Base-by-base conservation (phyloP, 2,888 invertebrate species). In the Agrypnus murinus region DNA sequence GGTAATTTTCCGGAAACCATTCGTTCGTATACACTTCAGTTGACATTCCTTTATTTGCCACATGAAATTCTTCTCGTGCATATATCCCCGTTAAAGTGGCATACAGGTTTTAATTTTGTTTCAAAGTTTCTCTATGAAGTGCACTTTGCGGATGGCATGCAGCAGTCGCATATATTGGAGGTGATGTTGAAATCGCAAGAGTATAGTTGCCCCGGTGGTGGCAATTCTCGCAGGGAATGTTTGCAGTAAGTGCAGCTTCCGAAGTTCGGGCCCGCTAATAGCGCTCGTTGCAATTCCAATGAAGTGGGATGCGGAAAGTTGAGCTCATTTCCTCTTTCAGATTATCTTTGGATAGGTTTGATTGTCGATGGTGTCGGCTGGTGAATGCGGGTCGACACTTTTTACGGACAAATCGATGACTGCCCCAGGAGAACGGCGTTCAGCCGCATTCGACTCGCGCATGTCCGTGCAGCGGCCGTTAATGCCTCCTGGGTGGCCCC, bases 401-500 rank as follows among this genome's bases (percentile, higher is more conserved):
- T 72, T 73, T 74, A 69, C 71, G 69, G 74, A 75, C 74, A 73
- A 74, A 77, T 77, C 76, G 76, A 75, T 77, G 75, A 64, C 68
- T 72, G 72, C 75, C 69, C 73, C 71, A 63, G 73, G 70, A 71
- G 69, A 72, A 72, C 73, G 57, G 48, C 74, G 72, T 75, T 75
- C 72, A 75, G 75, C 73, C 69, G 75, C 74, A 72, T 74, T 70
- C 68, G 66, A 65, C 65, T 68, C 74, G 75, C 74, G 75, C 75
- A 75, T 74, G 75, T 74, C 74, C 66, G 67, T 65, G 60, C 45
- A 71, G 69, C 63, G 71, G 70, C 74, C 71, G 74, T 73, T 74
- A 74, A 73, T 74, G 71, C 72, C 73, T 74, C 71, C 72, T 67
- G 72, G 73, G 74, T 70, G 73, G 68, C 73, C 74, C 69, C 74